Conservation (phyloP, 2,888 invertebrate genomes). For the Chrysolina haemoptera region DNA sequence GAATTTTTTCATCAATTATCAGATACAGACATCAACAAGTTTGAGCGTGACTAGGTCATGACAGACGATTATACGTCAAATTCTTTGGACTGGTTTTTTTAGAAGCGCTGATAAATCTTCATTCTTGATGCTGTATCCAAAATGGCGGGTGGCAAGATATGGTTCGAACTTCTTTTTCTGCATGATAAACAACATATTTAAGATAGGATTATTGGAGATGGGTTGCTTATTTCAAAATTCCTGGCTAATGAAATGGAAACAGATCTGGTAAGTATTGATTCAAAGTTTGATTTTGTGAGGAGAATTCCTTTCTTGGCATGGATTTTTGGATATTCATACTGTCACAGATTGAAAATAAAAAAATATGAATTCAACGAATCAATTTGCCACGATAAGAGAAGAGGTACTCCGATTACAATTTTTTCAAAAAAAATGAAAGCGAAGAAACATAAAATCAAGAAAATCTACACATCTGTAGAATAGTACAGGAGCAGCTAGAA, state of each 20-base stretch:
- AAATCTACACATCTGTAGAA: too few species aligned
- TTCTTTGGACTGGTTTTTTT: slow-evolving; percentile 1
- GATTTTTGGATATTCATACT: too few species aligned
- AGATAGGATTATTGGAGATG: background rate
- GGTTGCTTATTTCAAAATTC: background rate
- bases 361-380: too few species aligned
- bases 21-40: slow-evolving; percentile 26
- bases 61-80: slow-evolving; percentile 21
- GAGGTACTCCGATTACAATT: too few species aligned
- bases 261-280: background rate
- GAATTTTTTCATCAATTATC: slow-evolving; percentile 29
- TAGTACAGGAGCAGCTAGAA: too few species aligned
- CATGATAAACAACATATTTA: background rate
- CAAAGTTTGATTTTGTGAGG: too few species aligned
- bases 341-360: too few species aligned
- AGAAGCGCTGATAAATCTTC: slow-evolving; percentile 1
- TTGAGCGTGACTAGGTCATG: slow-evolving; percentile 33
- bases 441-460: too few species aligned
- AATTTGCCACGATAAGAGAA: too few species aligned
- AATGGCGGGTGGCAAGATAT: background rate
- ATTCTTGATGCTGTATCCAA: background rate
- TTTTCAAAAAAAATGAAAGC: too few species aligned
- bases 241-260: background rate
- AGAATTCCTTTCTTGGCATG: background rate
- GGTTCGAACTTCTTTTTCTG: background rate